Evolutionary conservation across 2,797 vertebrate species (phyloP), one percentile per base, ranked within the genome.

Genomic region (Epinephelus coioides): DNA sequence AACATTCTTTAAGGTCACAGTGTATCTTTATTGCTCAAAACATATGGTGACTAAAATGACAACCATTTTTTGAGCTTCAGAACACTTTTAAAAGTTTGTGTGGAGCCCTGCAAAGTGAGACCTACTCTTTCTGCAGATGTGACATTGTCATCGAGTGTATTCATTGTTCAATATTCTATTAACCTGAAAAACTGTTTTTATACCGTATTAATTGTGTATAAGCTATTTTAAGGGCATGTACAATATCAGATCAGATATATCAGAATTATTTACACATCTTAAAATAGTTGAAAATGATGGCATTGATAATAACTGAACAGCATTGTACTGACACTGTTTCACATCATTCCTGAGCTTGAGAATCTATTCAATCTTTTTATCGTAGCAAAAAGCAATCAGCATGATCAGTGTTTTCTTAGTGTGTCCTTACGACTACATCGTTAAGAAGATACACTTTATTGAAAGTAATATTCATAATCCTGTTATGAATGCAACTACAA

Each of bases 401-500:
- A 3, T 1, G 25, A 62, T 51, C 9, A 7, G 54, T n/a, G 7
- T 34, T 34, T 34, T 34, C 23, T 17, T 11, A 55, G 23, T 47
- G 30, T 43, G 34, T 6, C 47, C 6, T 67, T 76, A 51, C 43
- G 21, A 69, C 64, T 14, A 21, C 23, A 40, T n/a, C 43, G 8
- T 62, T 60, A 50, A 69, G 54, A 13, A 18, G 2, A 56, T 13
- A 18, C 12, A 38, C 11, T 21, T 1, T 49, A 67, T 8, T 62
- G 5, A 61, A 74, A 69, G 23, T 66, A 51, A 75, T 51, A 54
- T 50, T 73, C 15, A 73, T 76, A 78, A 73, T 44, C 57, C 34
- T 70, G 34, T 40, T 63, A 14, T 44, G 38, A 57, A 60, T 72
- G 53, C 21, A 44, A 34, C 55, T 66, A 74, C 66, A 74, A 78